Evolutionary conservation across 1,140 invertebrate species (phyloP).

Genomic region (Zaprionus vittiger): DNA sequence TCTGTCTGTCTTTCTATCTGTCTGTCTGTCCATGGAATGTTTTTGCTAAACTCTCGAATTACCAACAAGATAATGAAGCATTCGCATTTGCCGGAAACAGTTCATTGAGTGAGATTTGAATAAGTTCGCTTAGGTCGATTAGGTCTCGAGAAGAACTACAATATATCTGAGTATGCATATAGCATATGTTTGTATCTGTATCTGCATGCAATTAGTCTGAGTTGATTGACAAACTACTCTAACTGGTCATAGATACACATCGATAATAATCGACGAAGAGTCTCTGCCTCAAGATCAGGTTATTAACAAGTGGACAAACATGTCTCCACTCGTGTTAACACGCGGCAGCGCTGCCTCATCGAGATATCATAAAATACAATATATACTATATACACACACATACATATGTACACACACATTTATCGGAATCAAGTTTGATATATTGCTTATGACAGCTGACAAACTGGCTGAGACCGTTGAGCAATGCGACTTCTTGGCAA

Average conservation of each 20-base stretch:
- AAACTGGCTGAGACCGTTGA: slow-evolving; percentile 32
- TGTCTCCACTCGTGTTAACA: slow-evolving; percentile 18
- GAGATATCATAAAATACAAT: slow-evolving; percentile 36
- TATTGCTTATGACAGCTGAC: slow-evolving; percentile 52
- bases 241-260: slow-evolving; percentile 39
- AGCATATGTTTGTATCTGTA: background rate
- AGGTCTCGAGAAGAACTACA: background rate
- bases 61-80: slow-evolving; percentile 44
- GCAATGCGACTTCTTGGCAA: slow-evolving; percentile 15
- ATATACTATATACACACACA: background rate
- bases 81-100: slow-evolving; percentile 61
- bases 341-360: slow-evolving; percentile 5
- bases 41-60: slow-evolving; percentile 49
- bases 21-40: slow-evolving; percentile 9
- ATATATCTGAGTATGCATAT: background rate
- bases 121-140: slow-evolving; percentile 4
- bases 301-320: slow-evolving; percentile 61
- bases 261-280: slow-evolving; percentile 6
- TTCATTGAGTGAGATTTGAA: slow-evolving; percentile 36
- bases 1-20: too few relatives aligned
- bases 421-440: slow-evolving; percentile 56
- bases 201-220: slow-evolving; percentile 32
- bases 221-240: slow-evolving; percentile 43
- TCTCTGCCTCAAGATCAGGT: slow-evolving; percentile 35
- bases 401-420: slow-evolving; percentile 5